These are phyloP conservation scores for Eueremaeus valkanovi DNA, from an alignment of 2,888 invertebrate genomes.

Conservation along the genomic window DNA sequence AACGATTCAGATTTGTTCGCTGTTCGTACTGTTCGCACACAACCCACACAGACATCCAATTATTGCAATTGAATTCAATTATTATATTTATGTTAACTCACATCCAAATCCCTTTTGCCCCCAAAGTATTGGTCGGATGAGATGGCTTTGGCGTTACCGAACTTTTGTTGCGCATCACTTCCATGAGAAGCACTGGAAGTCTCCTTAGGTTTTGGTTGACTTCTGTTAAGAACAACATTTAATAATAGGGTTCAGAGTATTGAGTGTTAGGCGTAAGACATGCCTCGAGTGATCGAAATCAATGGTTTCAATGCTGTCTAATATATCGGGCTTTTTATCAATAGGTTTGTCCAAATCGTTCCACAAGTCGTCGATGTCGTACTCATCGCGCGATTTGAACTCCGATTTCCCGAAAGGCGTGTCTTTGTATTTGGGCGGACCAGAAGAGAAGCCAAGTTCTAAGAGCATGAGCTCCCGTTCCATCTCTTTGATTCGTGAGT, in stretches of 20 bases:
- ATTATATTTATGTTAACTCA: constrained; percentile 48
- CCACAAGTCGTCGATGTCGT: constrained; percentile 39
- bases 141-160: constrained; percentile 94
- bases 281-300: constrained; percentile 34
- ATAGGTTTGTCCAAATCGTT: constrained; percentile 28
- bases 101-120: constrained; percentile 62
- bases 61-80: background rate
- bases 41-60: too few species aligned
- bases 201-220: constrained; percentile 9
- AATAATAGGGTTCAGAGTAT: too few species aligned
- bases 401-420: constrained; percentile 33
- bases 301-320: constrained; percentile 39
- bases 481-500: constrained; percentile 28
- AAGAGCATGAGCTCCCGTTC: constrained; percentile 33
- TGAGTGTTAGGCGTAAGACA: too few species aligned
- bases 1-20: constrained; percentile 63
- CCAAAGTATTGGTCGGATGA: constrained; percentile 96
- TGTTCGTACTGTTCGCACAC: constrained; percentile 57
- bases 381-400: background rate
- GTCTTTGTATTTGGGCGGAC: constrained; percentile 39
- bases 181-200: constrained; percentile 48
- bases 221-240: background rate
- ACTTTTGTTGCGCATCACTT: constrained; percentile 72
- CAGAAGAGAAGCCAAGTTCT: constrained; percentile 39
- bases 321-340: constrained; percentile 35